These are phyloP conservation scores for Lampris megalopsis DNA, from an alignment of 2,113 vertebrate genomes.

Conservation along the genomic window DNA sequence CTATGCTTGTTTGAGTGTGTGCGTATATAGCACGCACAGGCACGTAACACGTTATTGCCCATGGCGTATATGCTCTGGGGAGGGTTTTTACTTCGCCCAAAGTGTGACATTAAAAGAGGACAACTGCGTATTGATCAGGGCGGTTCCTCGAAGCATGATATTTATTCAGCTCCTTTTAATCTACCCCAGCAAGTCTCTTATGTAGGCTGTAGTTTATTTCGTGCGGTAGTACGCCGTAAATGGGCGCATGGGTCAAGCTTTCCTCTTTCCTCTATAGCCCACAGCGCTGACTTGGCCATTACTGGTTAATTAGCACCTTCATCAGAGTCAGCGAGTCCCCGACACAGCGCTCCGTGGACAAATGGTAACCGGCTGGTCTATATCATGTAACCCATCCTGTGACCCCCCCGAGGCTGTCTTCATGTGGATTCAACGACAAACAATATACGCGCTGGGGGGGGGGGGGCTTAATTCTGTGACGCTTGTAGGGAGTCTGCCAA, in stretches of 20 bases:
- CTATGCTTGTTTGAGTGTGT: too few relatives aligned
- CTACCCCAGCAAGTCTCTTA: conserved; percentile 8
- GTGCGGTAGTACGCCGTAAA: background rate
- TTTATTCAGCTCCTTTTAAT: conserved; percentile 10
- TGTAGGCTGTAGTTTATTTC: conserved; percentile 14
- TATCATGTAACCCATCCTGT: conserved; percentile 19
- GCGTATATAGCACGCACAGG: too few relatives aligned
- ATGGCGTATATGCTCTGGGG: background rate
- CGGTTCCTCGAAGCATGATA: background rate
- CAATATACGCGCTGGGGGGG: too few relatives aligned
- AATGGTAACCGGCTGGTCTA: conserved; percentile 32
- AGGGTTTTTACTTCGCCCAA: background rate
- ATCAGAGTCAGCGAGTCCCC: conserved; percentile 22
- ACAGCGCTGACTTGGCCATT: conserved; percentile 23
- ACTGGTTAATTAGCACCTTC: conserved; percentile 45
- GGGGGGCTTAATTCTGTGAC: too few relatives aligned
- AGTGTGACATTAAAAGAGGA: background rate
- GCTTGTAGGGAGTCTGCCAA: too few relatives aligned
- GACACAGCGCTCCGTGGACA: conserved; percentile 16
- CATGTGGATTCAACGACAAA: too few relatives aligned
- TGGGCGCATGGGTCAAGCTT: background rate
- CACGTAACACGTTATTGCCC: too few relatives aligned
- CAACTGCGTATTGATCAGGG: conserved; percentile 23
- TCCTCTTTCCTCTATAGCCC: background rate
- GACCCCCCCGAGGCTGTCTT: conserved; percentile 10